Conservation (phyloP, 2,888 invertebrate species). For the Cheilosia vernalis region DNA sequence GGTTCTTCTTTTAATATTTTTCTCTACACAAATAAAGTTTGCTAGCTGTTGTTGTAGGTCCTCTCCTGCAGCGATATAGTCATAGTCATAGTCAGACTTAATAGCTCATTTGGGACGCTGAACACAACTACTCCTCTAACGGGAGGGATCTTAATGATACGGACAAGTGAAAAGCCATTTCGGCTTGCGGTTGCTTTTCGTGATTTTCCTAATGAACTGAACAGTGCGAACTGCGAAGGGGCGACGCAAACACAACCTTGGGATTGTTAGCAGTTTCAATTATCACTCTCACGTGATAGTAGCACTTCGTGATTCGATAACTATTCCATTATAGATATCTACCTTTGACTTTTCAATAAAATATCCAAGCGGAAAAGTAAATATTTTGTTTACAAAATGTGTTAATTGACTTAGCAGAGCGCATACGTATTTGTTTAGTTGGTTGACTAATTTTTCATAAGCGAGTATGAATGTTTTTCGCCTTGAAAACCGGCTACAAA, state of each 20-base stretch:
- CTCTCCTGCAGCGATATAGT: not conserved
- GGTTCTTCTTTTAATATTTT: constrained; percentile 23
- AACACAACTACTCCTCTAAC: not conserved
- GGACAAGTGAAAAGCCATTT: constrained; percentile 4
- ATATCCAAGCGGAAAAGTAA: constrained; percentile 16
- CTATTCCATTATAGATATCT: not conserved
- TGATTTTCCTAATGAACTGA: constrained; percentile 20
- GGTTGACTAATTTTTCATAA: constrained; percentile 14
- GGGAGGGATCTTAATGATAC: not conserved
- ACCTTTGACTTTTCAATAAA: not conserved
- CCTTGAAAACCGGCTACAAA: too few species aligned
- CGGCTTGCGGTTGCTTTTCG: constrained; percentile 10
- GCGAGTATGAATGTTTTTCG: not conserved
- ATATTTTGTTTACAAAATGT: constrained; percentile 24
- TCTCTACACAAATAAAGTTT: not conserved
- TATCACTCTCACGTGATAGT: constrained; percentile 58
- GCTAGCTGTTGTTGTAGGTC: constrained; percentile 16
- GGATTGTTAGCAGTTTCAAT: constrained; percentile 52
- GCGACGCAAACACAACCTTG: constrained; percentile 20
- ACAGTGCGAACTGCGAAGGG: too few species aligned
- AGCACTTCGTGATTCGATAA: constrained; percentile 55
- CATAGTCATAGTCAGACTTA: constrained; percentile 12
- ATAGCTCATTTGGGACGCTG: constrained; percentile 23
- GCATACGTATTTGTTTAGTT: constrained; percentile 14
- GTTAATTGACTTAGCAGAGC: constrained; percentile 60